Evolutionary conservation across 2,888 invertebrate genomes (phyloP).

Genomic region (Pediacus dermestoides): DNA sequence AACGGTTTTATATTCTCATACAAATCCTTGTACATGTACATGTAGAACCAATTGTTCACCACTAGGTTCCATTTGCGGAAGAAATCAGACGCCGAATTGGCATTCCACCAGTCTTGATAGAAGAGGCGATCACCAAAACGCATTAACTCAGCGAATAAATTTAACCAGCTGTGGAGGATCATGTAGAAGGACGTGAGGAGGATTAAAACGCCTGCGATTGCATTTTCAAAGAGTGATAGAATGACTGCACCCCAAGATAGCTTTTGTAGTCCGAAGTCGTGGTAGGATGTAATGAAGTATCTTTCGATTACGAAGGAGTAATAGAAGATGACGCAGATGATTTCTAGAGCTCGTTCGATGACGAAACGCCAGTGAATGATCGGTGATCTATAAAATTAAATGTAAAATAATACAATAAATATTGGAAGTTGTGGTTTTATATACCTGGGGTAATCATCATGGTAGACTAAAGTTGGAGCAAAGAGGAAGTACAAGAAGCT

Average conservation of each 20-base stretch:
- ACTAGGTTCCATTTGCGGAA: slow-evolving; percentile 96
- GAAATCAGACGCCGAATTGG: slow-evolving; percentile 72
- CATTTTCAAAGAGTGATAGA: slow-evolving; percentile 65
- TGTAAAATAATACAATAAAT: background rate
- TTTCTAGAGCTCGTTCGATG: slow-evolving; percentile 66
- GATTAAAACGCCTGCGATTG: slow-evolving; percentile 69
- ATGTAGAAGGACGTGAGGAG: slow-evolving; percentile 64
- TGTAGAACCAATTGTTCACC: slow-evolving; percentile 90
- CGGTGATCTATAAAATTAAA: slow-evolving; percentile 61
- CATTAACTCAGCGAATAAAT: slow-evolving; percentile 85
- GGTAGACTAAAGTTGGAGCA: slow-evolving; percentile 80
- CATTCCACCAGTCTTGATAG: slow-evolving; percentile 93
- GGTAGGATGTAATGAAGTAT: slow-evolving; percentile 68
- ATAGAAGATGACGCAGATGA: slow-evolving; percentile 74
- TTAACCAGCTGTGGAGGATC: slow-evolving; percentile 87
- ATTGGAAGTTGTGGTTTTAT: slow-evolving; percentile 5
- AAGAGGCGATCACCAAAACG: slow-evolving; percentile 82
- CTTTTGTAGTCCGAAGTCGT: slow-evolving; percentile 55
- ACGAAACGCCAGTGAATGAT: slow-evolving; percentile 74
- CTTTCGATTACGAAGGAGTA: slow-evolving; percentile 77
- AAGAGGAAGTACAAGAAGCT: slow-evolving; percentile 82
- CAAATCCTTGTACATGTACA: slow-evolving; percentile 77
- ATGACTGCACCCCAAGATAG: slow-evolving; percentile 53
- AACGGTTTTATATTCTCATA: slow-evolving; percentile 49
- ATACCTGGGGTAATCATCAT: slow-evolving; percentile 80